Evolutionary conservation across 2,888 invertebrate genomes (phyloP).

Genomic region (Cosmopolites sordidus): DNA sequence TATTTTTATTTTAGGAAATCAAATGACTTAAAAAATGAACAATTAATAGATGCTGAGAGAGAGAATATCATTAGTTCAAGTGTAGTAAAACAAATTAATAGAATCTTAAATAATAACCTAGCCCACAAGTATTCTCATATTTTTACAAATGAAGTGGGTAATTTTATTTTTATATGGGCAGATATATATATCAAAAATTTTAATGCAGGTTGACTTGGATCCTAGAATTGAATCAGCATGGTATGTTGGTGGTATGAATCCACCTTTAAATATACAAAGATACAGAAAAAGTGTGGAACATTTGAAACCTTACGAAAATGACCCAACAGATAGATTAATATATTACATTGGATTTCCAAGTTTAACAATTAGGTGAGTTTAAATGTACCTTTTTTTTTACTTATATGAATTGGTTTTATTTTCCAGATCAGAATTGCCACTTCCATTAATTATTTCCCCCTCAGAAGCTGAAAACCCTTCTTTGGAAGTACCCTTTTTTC

Average conservation of each 20-base stretch:
- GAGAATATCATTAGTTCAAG: constrained; percentile 52
- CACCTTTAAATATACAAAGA: constrained; percentile 50
- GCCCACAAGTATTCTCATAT: constrained; percentile 60
- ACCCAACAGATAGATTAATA: constrained; percentile 61
- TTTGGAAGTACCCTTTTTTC: constrained; percentile 56
- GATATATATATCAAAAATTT: too few relatives aligned
- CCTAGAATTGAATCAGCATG: constrained; percentile 84
- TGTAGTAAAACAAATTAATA: constrained; percentile 65
- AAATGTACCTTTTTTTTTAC: background rate
- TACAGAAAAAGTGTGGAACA: constrained; percentile 39
- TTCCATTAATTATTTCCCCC: constrained; percentile 60
- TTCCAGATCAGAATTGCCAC: constrained; percentile 63
- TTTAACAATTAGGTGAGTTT: constrained; percentile 15
- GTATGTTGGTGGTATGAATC: constrained; percentile 70
- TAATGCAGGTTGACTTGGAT: constrained; percentile 63
- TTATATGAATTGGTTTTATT: background rate
- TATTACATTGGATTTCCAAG: constrained; percentile 54
- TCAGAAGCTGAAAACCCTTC: constrained; percentile 55
- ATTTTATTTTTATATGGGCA: too few relatives aligned
- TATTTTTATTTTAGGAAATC: constrained; percentile 36
- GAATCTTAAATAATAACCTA: constrained; percentile 60
- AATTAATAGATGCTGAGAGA: constrained; percentile 37
- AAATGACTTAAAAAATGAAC: constrained; percentile 36
- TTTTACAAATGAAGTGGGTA: constrained; percentile 55
- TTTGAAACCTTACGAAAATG: constrained; percentile 50